Evolutionary conservation across 35 echinoderm and acorn worm genomes (phyloP).

Genomic region (Amphiura filiformis): DNA sequence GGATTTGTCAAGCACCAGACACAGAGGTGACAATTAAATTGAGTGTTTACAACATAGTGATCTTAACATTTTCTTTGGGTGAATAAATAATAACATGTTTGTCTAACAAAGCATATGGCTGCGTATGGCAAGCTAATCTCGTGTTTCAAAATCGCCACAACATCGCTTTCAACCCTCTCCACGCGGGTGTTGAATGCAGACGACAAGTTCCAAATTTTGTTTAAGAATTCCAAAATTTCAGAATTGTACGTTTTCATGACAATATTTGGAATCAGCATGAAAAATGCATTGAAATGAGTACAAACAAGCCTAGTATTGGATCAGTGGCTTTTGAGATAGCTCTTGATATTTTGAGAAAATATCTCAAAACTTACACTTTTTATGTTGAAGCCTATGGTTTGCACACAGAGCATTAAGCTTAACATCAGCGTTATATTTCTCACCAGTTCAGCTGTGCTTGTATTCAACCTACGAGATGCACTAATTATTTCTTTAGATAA

Average conservation of each 20-base stretch:
- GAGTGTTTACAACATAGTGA: background rate
- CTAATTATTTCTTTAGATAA: background rate
- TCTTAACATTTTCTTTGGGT: background rate
- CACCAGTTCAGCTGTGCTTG: background rate
- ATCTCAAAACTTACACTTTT: no score
- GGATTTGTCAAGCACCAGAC: background rate
- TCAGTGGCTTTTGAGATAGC: no score
- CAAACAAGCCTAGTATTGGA: no score
- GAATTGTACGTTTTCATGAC: no score
- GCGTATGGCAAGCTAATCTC: background rate
- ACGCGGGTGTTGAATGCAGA: no score
- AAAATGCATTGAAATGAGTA: no score
- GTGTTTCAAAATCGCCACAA: background rate
- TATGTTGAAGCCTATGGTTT: no score
- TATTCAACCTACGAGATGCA: background rate
- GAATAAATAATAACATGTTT: background rate
- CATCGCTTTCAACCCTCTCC: background rate
- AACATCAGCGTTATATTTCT: background rate
- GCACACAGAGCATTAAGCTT: no score
- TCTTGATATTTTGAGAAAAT: no score
- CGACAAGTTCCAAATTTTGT: no score
- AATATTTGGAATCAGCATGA: no score
- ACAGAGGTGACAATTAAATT: background rate
- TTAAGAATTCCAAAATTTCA: no score
- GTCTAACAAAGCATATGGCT: background rate